Base-by-base conservation (phyloP, 2,888 invertebrate genomes). In the Teleiodes luculella region DNA sequence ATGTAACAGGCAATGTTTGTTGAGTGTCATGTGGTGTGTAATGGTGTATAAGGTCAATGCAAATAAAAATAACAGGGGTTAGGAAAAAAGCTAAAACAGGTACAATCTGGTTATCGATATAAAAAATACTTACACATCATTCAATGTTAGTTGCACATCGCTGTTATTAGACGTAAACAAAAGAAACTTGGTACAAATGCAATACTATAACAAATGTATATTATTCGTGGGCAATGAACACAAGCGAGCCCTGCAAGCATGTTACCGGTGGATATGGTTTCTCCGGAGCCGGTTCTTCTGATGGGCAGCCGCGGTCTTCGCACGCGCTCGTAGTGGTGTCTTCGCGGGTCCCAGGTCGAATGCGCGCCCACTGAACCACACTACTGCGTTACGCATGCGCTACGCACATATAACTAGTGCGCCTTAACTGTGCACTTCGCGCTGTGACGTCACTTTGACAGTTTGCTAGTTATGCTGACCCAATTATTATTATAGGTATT, bases 251-350 rank as follows among this genome's bases (percentile, higher is more conserved):
- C 39, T 7, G 41, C 54, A 55, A 49, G 54, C 54, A 52, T 16
- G 64, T 66, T 62, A 90, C 90, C 90, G 86, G 92, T 92, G 67
- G 93, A 92, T 72, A 92, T 86, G 66, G 93, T 93, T 77, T 93
- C 93, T 66, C 92, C 92, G 68, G 93, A 93, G 67, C 92, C 94
- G 59, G 90, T 85, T 67, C 93, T 91, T 76, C 92, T 91, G 74
- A 92, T 86, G 68, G 49, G 49, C 92, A 53, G 24, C 90, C 65
- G 74, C 66, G 92, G 91, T 70, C 95, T 92, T 74, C 94, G 94
- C 80, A 96, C 92, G 84, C 96, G 96, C 91, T 96, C 96, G 89
- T 96, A 96, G 91, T 96, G 95, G 79, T 96, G 95, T 55, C 96
- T 91, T 63, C 96, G 92, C 65, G 96, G 96, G 90, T 96, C 96